A percentile compares a stretch with the other conserved stretches of the same genome.
These are phyloP conservation scores for Diachasmimorpha longicaudata DNA, from an alignment of 1,140 invertebrate species.

Conservation along the genomic window DNA sequence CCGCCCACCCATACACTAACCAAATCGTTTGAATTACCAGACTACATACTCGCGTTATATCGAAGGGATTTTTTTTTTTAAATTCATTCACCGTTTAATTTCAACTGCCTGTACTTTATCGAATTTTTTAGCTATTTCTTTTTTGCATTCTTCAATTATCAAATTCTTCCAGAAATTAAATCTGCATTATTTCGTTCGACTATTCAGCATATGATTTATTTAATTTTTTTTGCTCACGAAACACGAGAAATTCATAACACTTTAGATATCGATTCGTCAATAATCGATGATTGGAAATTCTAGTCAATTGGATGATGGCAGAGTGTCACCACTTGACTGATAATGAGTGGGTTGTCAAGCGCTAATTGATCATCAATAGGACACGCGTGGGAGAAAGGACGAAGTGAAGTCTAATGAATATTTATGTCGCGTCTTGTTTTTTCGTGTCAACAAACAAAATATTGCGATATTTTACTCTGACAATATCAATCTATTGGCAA, in stretches of 20 bases:
- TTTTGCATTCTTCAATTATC: too few relatives aligned
- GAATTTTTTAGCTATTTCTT: too few relatives aligned
- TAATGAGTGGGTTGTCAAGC: not conserved
- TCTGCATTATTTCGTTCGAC: too few relatives aligned
- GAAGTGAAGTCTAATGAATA: slow-evolving; percentile 11
- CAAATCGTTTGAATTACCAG: slow-evolving; percentile 49
- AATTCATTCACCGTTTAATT: too few relatives aligned
- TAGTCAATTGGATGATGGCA: not conserved
- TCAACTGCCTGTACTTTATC: too few relatives aligned
- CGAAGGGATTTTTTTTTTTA: slow-evolving; percentile 37
- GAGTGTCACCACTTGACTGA: not conserved
- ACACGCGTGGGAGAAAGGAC: not conserved
- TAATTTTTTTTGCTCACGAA: too few relatives aligned
- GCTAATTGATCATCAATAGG: slow-evolving; percentile 8
- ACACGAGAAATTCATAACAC: too few relatives aligned
- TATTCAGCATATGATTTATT: too few relatives aligned
- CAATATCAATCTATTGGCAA: not conserved
- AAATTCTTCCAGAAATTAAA: too few relatives aligned
- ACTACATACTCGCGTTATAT: slow-evolving; percentile 30
- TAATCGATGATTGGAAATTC: too few relatives aligned
- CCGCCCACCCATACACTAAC: not conserved
- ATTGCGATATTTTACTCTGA: too few relatives aligned
- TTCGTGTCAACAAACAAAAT: not conserved
- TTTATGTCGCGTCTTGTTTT: not conserved
- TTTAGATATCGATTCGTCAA: too few relatives aligned